Conservation (phyloP, 2,888 invertebrate species). For the Epirrhoe alternata region DNA sequence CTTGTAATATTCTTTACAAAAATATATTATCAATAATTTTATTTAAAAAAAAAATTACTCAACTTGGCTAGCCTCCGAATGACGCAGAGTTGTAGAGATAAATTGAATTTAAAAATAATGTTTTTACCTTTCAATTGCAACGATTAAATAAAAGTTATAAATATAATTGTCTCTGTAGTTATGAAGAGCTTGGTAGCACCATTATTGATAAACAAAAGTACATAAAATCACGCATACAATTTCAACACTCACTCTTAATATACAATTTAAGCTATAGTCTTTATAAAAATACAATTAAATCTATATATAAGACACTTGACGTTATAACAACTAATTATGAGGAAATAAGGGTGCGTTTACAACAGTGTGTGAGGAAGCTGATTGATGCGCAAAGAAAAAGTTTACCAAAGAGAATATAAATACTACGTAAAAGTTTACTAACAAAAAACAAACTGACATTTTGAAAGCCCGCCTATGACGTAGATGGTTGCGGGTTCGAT, state of each 20-base stretch:
- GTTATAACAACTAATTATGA: slow-evolving; percentile 46
- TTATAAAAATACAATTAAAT: slow-evolving; percentile 70
- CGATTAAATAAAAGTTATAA: not conserved
- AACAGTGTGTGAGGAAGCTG: too few relatives aligned
- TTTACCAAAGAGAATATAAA: too few relatives aligned
- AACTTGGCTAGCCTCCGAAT: not conserved
- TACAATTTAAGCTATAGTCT: slow-evolving; percentile 54
- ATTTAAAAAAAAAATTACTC: not conserved
- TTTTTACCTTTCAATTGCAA: not conserved
- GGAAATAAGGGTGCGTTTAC: slow-evolving; percentile 42
- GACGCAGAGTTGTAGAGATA: not conserved
- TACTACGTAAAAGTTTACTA: too few relatives aligned
- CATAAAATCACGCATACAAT: slow-evolving; percentile 34
- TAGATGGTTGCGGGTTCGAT: too few relatives aligned
- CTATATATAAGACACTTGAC: slow-evolving; percentile 70
- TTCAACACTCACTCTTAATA: slow-evolving; percentile 46
- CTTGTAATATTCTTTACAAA: not conserved
- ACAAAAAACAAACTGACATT: too few relatives aligned
- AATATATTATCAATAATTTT: too few relatives aligned
- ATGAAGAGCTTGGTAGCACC: slow-evolving; percentile 53
- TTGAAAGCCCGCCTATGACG: too few relatives aligned
- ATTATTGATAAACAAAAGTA: slow-evolving; percentile 39
- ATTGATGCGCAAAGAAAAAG: too few relatives aligned
- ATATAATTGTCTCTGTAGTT: not conserved
- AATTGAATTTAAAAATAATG: not conserved